Conservation (phyloP, 1,140 invertebrate genomes). For the Danaus melanippus region DNA sequence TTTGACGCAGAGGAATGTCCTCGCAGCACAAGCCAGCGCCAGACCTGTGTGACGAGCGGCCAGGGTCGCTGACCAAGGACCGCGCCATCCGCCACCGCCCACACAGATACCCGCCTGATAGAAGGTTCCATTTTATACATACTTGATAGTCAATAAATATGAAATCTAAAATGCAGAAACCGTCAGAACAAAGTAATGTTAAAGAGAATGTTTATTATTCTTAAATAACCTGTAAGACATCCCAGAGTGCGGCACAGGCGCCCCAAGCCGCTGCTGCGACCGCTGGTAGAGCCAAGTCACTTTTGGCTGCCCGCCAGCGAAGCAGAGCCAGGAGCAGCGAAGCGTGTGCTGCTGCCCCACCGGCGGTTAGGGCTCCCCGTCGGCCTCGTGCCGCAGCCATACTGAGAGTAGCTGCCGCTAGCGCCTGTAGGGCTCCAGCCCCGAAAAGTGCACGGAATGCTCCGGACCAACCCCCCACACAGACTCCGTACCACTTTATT, state of each 20-base stretch:
- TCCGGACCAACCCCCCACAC: conserved; percentile 77
- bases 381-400: conserved; percentile 78
- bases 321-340: conserved; percentile 78
- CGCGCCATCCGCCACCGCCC: conserved; percentile 56
- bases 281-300: conserved; percentile 75
- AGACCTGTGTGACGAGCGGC: conserved; percentile 49
- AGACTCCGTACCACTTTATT: conserved; percentile 68
- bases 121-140: no score
- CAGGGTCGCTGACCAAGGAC: conserved; percentile 48
- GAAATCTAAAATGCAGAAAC: conserved; percentile 7
- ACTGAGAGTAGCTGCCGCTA: conserved; percentile 78
- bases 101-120: conserved; percentile 46
- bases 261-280: conserved; percentile 82
- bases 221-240: conserved; percentile 71
- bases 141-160: neutral
- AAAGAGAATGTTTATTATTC: neutral
- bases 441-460: conserved; percentile 77
- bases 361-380: conserved; percentile 76
- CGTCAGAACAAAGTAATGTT: no score
- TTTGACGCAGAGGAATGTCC: conserved; percentile 48
- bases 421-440: conserved; percentile 76
- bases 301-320: conserved; percentile 75
- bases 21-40: conserved; percentile 46
- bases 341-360: conserved; percentile 79
- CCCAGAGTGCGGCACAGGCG: conserved; percentile 83